These are phyloP conservation scores for Drosophila falleni DNA, from an alignment of 2,888 invertebrate species.

Conservation along the genomic window DNA sequence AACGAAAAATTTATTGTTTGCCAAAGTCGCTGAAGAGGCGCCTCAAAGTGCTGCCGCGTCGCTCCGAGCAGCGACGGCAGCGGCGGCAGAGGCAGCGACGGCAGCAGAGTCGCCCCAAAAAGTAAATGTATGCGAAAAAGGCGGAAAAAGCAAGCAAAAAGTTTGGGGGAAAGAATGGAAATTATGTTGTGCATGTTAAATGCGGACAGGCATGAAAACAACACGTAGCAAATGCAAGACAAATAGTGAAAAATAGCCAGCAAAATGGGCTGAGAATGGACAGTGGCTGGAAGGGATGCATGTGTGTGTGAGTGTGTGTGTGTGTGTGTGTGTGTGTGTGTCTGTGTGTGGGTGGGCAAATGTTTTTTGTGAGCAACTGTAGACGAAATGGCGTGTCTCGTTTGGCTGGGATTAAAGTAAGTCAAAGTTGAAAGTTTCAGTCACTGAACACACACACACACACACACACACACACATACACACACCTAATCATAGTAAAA, in stretches of 20 bases:
- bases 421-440: conserved; percentile 55
- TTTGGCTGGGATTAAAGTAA: conserved; percentile 31
- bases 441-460: conserved; percentile 15
- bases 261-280: conserved; percentile 33
- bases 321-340: background rate
- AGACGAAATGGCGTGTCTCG: conserved; percentile 27
- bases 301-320: background rate
- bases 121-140: conserved; percentile 39
- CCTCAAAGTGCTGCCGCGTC: conserved; percentile 13
- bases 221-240: conserved; percentile 65
- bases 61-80: background rate
- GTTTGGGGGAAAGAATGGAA: conserved; percentile 32
- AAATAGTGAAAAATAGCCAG: conserved; percentile 72
- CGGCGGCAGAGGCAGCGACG: no score
- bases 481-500: conserved; percentile 16
- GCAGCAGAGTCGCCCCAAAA: conserved; percentile 5
- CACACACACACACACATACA: conserved; percentile 18
- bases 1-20: conserved; percentile 47
- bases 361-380: conserved; percentile 9
- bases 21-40: conserved; percentile 35
- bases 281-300: background rate
- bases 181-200: conserved; percentile 77
- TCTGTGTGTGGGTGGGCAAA: background rate
- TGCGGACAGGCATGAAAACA: conserved; percentile 60
- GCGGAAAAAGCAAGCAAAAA: conserved; percentile 3